Evolutionary conservation across 2,113 vertebrate genomes (phyloP).

Genomic region (Crotalus helleri): DNA sequence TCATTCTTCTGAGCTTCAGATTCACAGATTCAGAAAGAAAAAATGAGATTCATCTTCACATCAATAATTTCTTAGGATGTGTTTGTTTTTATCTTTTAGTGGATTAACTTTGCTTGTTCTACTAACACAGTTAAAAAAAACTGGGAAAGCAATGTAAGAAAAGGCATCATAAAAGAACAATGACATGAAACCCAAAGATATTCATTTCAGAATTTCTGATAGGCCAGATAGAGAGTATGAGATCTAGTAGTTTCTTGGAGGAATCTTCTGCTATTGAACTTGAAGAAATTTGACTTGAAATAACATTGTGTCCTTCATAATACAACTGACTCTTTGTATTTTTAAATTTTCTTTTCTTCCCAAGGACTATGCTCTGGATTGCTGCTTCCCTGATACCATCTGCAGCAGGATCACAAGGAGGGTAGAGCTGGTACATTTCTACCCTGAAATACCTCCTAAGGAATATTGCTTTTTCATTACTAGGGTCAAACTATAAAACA

Average conservation of each 20-base stretch:
- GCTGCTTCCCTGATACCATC: background rate
- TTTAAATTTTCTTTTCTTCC: background rate
- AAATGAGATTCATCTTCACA: slow-evolving; percentile 31
- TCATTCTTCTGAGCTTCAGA: slow-evolving; percentile 80
- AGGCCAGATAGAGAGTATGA: background rate
- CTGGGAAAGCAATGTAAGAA: background rate
- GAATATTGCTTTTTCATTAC: background rate
- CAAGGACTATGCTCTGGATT: background rate
- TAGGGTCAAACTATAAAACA: background rate
- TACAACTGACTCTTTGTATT: background rate
- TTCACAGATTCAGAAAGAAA: slow-evolving; percentile 14
- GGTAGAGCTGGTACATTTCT: background rate
- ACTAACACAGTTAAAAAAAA: background rate
- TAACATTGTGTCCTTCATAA: background rate
- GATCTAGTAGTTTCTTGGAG: background rate
- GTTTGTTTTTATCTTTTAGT: background rate
- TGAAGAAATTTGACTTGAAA: background rate
- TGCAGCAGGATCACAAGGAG: background rate
- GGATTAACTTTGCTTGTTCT: background rate
- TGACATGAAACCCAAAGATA: background rate
- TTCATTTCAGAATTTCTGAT: background rate
- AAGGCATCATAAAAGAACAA: background rate
- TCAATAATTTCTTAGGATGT: background rate
- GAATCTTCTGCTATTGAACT: background rate
- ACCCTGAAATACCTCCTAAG: background rate